Percentiles rank a stretch among this genome's conserved stretches.
Evolutionary conservation across 1,140 invertebrate species (phyloP).

Genomic region (Drusus annulatus): DNA sequence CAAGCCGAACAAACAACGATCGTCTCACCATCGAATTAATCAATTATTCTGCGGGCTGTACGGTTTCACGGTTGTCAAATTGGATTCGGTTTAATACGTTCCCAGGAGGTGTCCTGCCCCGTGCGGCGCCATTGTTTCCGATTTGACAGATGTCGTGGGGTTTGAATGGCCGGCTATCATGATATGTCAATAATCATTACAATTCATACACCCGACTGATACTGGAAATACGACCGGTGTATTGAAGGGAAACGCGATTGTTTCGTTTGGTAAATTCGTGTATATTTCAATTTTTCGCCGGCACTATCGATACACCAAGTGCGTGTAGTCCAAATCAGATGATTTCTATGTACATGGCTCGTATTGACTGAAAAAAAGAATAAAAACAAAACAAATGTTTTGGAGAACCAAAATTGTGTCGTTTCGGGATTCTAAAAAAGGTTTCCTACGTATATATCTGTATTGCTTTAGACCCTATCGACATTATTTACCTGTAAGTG

Average conservation of each 20-base stretch:
- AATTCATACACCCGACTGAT: conserved; percentile 21
- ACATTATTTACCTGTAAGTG: too few species aligned
- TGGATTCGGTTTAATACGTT: conserved; percentile 45
- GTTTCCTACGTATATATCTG: too few species aligned
- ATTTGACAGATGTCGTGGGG: conserved; percentile 45
- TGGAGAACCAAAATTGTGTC: too few species aligned
- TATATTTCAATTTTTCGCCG: background rate
- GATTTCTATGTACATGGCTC: too few species aligned
- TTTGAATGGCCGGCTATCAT: conserved; percentile 39
- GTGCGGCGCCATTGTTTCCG: conserved; percentile 47
- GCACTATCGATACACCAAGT: too few species aligned
- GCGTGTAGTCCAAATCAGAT: too few species aligned
- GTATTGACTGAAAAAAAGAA: too few species aligned
- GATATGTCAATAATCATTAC: conserved; percentile 49
- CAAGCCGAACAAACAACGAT: conserved; percentile 6
- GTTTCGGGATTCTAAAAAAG: too few species aligned
- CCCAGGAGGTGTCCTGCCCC: conserved; percentile 26
- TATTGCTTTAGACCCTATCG: too few species aligned
- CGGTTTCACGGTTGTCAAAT: conserved; percentile 46
- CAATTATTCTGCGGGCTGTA: conserved; percentile 38
- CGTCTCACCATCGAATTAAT: conserved; percentile 43
- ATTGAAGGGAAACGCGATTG: background rate
- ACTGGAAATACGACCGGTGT: background rate
- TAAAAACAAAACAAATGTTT: too few species aligned
- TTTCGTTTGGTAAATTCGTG: background rate